These are phyloP conservation scores for Ladona fulva DNA, from an alignment of 1,140 invertebrate genomes.

Conservation along the genomic window DNA sequence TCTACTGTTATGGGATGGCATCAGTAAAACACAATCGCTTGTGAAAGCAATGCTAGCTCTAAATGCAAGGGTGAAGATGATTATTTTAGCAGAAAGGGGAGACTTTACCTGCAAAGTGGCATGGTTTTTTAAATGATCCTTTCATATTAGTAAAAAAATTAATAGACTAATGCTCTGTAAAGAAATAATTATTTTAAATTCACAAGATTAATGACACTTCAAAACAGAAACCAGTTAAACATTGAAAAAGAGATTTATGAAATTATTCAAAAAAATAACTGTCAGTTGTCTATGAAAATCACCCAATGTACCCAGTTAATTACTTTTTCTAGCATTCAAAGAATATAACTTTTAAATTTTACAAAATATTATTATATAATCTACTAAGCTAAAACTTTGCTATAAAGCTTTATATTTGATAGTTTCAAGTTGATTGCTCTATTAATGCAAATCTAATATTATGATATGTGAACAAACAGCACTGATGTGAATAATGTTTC, in stretches of 20 bases:
- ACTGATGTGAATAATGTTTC: background rate
- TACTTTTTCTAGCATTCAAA: background rate
- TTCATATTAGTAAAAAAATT: background rate
- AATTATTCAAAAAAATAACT: conserved; percentile 11
- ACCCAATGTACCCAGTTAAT: background rate
- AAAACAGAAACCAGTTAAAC: background rate
- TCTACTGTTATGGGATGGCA: background rate
- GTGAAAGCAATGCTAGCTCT: background rate
- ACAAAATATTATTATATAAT: conserved; percentile 9
- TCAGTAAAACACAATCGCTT: background rate
- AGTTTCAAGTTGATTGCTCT: background rate
- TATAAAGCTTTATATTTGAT: background rate
- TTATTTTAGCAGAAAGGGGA: background rate
- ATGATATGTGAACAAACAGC: background rate
- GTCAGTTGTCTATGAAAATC: conserved; percentile 5
- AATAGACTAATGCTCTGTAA: background rate
- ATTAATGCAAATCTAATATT: conserved; percentile 10
- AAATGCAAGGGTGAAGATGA: background rate
- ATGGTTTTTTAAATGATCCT: background rate
- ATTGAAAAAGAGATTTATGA: background rate
- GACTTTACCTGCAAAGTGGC: background rate
- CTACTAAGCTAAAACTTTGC: conserved; percentile 10
- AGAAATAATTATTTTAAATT: background rate
- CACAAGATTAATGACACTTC: background rate
- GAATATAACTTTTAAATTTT: background rate